Percentiles rank a stretch among this genome's conserved stretches.
phyloP scores from a whole-genome alignment of 2,797 vertebrate genomes.

The Brotula barbata region DNA sequence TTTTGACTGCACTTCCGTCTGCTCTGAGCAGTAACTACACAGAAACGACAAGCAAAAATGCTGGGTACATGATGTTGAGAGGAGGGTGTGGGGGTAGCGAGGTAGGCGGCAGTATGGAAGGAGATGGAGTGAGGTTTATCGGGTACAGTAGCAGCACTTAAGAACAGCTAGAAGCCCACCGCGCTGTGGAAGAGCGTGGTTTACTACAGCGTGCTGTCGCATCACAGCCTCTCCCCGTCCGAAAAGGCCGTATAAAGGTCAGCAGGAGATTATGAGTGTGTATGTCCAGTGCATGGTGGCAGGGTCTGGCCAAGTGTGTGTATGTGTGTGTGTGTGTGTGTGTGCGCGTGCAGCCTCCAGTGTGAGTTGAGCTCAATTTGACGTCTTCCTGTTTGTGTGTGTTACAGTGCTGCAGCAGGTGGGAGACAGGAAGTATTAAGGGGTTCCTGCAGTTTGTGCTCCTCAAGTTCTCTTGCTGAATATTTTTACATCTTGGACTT shows the following conservation, averaged over 20 bases:
- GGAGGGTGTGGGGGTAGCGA: slow-evolving; percentile 38
- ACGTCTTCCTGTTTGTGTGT: too few species aligned
- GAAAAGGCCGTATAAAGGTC: slow-evolving; percentile 58
- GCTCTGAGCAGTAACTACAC: too few species aligned
- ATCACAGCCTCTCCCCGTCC: slow-evolving; percentile 43
- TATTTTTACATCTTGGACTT: too few species aligned
- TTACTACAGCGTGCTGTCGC: slow-evolving; percentile 31
- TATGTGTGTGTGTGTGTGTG: slow-evolving; percentile 35
- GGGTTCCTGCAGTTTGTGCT: too few species aligned
- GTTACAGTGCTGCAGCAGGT: too few species aligned
- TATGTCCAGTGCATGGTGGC: slow-evolving; percentile 58
- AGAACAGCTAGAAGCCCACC: slow-evolving; percentile 62
- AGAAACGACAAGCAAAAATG: neutral
- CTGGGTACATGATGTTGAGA: neutral
- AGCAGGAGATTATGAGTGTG: slow-evolving; percentile 50
- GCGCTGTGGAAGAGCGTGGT: slow-evolving; percentile 46
- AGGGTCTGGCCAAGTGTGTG: slow-evolving; percentile 52
- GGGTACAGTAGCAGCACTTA: slow-evolving; percentile 67
- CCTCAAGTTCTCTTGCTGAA: too few species aligned
- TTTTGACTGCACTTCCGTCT: too few species aligned
- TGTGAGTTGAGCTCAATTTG: slow-evolving; percentile 60
- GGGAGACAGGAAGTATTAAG: too few species aligned
- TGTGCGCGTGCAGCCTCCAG: slow-evolving; percentile 54
- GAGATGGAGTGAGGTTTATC: slow-evolving; percentile 3
- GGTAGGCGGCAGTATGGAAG: slow-evolving; percentile 57